Conservation (phyloP, 2,113 vertebrate species). For the Egretta garzetta region DNA sequence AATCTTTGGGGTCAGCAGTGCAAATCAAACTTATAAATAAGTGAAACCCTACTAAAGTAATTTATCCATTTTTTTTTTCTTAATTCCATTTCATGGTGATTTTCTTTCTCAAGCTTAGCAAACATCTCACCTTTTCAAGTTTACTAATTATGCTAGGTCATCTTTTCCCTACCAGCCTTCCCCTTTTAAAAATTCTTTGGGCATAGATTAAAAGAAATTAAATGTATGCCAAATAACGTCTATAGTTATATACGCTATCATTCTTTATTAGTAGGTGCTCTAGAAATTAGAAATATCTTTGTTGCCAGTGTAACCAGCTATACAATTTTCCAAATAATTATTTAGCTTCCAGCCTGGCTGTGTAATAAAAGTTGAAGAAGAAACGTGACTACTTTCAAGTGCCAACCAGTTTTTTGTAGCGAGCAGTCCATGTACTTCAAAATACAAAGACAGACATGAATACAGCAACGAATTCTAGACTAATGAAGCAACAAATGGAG, state of each 20-base stretch:
- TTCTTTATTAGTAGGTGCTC: neutral
- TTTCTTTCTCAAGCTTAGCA: neutral
- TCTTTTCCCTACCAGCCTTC: neutral
- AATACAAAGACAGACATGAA: neutral
- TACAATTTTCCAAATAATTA: neutral
- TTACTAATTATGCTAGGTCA: neutral
- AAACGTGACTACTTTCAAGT: neutral
- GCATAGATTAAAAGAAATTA: neutral
- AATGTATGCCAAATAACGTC: neutral
- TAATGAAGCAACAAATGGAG: conserved; percentile 46
- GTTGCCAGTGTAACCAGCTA: neutral
- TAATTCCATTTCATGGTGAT: neutral
- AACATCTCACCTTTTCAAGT: neutral
- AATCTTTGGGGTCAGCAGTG: neutral
- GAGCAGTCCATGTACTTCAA: neutral
- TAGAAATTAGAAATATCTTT: conserved; percentile 11
- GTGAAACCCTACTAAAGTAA: neutral
- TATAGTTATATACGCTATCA: neutral
- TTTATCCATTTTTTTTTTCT: neutral
- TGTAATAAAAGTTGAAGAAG: neutral
- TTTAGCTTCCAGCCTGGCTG: neutral
- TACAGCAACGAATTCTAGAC: conserved; percentile 11
- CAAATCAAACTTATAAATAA: neutral
- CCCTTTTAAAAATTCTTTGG: neutral
- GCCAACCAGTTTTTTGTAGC: neutral